phyloP scores from a whole-genome alignment of 2,888 invertebrate genomes.

The Phragmatobia fuliginosa region DNA sequence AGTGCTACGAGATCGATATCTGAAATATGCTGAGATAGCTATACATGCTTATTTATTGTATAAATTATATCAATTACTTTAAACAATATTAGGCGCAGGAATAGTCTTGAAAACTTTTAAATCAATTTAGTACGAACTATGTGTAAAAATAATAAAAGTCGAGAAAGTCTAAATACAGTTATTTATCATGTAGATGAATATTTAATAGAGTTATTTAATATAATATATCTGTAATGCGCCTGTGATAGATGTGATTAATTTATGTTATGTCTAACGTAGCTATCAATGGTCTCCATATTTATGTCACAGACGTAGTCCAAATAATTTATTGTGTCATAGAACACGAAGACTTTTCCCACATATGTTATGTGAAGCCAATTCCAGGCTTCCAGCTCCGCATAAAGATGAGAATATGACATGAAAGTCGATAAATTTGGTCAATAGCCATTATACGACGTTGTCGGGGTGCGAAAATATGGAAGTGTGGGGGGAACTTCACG shows the following conservation, averaged over 20 bases:
- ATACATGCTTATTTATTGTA: too few species aligned
- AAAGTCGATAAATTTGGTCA: conserved; percentile 85
- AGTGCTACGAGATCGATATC: too few species aligned
- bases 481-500: conserved; percentile 76
- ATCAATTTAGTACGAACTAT: too few species aligned
- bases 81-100: too few species aligned
- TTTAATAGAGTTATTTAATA: neutral
- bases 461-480: conserved; percentile 84
- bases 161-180: too few species aligned
- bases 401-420: conserved; percentile 83
- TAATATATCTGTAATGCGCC: conserved; percentile 31
- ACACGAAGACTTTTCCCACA: conserved; percentile 61
- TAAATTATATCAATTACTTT: too few species aligned
- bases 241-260: conserved; percentile 35
- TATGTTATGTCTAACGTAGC: conserved; percentile 35
- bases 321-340: conserved; percentile 65
- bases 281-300: conserved; percentile 59
- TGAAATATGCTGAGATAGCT: too few species aligned
- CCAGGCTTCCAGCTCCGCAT: conserved; percentile 69
- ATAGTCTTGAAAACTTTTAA: too few species aligned
- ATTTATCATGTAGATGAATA: conserved; percentile 32
- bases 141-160: too few species aligned
- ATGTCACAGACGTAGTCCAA: conserved; percentile 60
- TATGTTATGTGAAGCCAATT: conserved; percentile 72
- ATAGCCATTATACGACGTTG: conserved; percentile 84